Conservation (phyloP, 2,888 invertebrate genomes). For the Sarcophaga caerulescens region DNA sequence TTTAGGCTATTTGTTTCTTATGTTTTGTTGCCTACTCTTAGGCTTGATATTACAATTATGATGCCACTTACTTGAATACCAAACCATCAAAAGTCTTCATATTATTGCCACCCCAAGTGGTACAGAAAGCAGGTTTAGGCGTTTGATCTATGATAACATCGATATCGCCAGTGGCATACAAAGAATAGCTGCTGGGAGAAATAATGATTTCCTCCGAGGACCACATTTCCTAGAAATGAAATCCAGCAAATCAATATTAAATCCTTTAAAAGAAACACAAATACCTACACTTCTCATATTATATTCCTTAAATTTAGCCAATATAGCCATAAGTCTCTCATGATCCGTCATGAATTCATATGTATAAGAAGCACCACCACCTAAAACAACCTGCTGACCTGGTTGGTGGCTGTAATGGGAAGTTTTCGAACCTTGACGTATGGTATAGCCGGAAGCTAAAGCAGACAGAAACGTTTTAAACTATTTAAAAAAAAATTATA, state of each 20-base stretch:
- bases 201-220: conserved; percentile 77
- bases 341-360: conserved; percentile 72
- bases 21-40: not conserved
- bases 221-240: conserved; percentile 75
- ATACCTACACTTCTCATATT: conserved; percentile 73
- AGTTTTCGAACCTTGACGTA: conserved; percentile 67
- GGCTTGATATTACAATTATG: not conserved
- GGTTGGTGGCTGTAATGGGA: conserved; percentile 63
- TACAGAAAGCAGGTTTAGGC: conserved; percentile 87
- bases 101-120: conserved; percentile 91
- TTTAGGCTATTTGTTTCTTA: not conserved
- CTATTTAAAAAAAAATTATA: not conserved
- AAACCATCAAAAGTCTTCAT: conserved; percentile 93
- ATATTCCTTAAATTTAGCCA: conserved; percentile 74
- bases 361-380: conserved; percentile 68
- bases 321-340: conserved; percentile 72
- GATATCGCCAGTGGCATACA: conserved; percentile 75
- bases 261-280: not conserved
- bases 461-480: not conserved
- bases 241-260: not conserved
- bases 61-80: conserved; percentile 84
- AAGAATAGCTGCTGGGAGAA: conserved; percentile 74
- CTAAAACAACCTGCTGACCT: conserved; percentile 63
- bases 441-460: conserved; percentile 73
- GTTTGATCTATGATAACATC: conserved; percentile 75